A percentile compares a stretch with the other conserved stretches of the same genome.
phyloP scores from a whole-genome alignment of 2,888 invertebrate species.

The Sinhomidia bicolor region DNA sequence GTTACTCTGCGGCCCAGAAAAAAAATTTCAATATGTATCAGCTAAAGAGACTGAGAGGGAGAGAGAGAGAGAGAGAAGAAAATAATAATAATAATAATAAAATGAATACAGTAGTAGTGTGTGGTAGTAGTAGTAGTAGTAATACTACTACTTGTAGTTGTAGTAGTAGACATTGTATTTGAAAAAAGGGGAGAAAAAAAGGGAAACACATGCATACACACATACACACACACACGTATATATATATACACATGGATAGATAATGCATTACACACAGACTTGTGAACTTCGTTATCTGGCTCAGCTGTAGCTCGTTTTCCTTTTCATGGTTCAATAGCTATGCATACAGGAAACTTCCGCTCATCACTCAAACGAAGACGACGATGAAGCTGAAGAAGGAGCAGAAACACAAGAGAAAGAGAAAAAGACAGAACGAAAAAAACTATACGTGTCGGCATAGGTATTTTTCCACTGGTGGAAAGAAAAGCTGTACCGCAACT shows the following conservation, averaged over 20 bases:
- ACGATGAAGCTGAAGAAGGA: slow-evolving; percentile 2
- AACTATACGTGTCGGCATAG: too few species aligned
- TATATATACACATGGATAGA: slow-evolving; percentile 26
- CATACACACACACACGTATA: not conserved
- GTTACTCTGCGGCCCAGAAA: slow-evolving; percentile 58
- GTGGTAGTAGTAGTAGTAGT: too few species aligned
- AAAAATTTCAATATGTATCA: slow-evolving; percentile 70
- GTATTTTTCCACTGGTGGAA: too few species aligned
- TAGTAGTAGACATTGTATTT: not conserved
- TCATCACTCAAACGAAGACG: slow-evolving; percentile 70
- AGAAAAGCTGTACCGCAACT: too few species aligned
- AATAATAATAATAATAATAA: not conserved
- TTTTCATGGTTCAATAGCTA: slow-evolving; percentile 73
- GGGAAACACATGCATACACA: slow-evolving; percentile 17
- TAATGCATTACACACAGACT: slow-evolving; percentile 66
- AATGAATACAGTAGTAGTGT: too few species aligned
- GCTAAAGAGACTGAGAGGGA: not conserved
- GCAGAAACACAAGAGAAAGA: slow-evolving; percentile 2
- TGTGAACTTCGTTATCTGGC: slow-evolving; percentile 74
- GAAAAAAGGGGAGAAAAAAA: not conserved
- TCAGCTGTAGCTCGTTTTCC: slow-evolving; percentile 70
- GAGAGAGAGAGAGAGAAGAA: not conserved
- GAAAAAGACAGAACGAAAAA: too few species aligned
- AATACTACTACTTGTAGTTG: not conserved
- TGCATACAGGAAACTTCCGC: slow-evolving; percentile 72